These are phyloP conservation scores for Leptopterna dolabrata DNA, from an alignment of 2,888 invertebrate genomes.

Conservation along the genomic window DNA sequence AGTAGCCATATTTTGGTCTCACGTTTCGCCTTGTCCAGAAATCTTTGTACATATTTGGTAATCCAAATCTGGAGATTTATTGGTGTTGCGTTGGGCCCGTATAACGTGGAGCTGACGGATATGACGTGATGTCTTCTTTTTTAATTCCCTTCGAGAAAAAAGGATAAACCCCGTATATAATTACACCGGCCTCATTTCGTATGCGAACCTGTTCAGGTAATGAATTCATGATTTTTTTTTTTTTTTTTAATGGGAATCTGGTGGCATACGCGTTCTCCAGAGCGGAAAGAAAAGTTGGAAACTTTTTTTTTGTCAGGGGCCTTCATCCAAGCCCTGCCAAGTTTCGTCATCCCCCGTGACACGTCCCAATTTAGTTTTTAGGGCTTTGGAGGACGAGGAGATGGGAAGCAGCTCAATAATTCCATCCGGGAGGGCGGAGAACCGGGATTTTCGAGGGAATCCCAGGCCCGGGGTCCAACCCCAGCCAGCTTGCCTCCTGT, in stretches of 20 bases:
- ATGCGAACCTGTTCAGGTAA: not conserved
- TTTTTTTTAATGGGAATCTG: not conserved
- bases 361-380: constrained; percentile 26
- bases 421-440: not conserved
- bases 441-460: not conserved
- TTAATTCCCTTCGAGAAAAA: too few relatives aligned
- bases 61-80: too few relatives aligned
- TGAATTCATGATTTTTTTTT: not conserved
- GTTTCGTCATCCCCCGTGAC: constrained; percentile 19
- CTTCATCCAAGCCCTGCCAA: not conserved
- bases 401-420: constrained; percentile 6
- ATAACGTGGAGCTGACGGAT: too few relatives aligned
- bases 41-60: too few relatives aligned
- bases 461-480: constrained; percentile 9
- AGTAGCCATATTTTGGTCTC: too few relatives aligned
- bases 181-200: not conserved
- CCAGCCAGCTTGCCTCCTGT: constrained; percentile 21
- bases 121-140: too few relatives aligned
- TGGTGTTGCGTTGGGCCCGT: too few relatives aligned
- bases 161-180: not conserved
- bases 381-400: not conserved
- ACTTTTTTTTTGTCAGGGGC: not conserved
- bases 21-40: too few relatives aligned
- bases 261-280: not conserved
- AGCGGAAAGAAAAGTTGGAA: not conserved